A percentile compares a stretch with the other conserved stretches of the same genome.
These are phyloP conservation scores for Pherbina coryleti DNA, from an alignment of 2,888 invertebrate genomes.

Conservation along the genomic window DNA sequence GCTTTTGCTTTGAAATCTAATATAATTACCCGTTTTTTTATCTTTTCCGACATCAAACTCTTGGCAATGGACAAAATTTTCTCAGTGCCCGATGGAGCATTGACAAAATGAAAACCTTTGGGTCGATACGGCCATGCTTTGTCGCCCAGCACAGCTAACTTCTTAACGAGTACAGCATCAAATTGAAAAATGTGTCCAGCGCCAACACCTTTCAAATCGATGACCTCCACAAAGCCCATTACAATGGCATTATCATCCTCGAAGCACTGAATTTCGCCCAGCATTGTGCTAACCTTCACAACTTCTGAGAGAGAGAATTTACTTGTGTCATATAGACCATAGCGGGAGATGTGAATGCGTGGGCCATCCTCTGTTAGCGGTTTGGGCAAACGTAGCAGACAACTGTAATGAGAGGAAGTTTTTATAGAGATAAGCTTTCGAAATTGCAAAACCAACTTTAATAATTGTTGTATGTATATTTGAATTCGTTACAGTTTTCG, in stretches of 20 bases:
- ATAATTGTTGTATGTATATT: too few species aligned
- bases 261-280: slow-evolving; percentile 74
- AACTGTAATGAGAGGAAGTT: slow-evolving; percentile 49
- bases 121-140: slow-evolving; percentile 76
- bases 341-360: slow-evolving; percentile 71
- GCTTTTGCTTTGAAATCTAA: slow-evolving; percentile 33
- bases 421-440: too few species aligned
- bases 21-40: slow-evolving; percentile 73
- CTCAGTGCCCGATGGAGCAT: slow-evolving; percentile 74
- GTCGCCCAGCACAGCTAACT: slow-evolving; percentile 72
- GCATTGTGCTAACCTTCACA: slow-evolving; percentile 73
- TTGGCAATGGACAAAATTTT: slow-evolving; percentile 73
- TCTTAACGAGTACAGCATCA: slow-evolving; percentile 75
- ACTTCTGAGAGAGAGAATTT: slow-evolving; percentile 71
- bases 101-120: slow-evolving; percentile 74
- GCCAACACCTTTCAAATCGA: slow-evolving; percentile 74
- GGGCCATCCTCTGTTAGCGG: slow-evolving; percentile 70
- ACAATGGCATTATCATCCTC: slow-evolving; percentile 76
- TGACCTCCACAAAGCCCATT: slow-evolving; percentile 72
- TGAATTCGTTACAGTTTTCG: too few species aligned
- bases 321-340: slow-evolving; percentile 71
- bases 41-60: slow-evolving; percentile 75
- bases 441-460: too few species aligned
- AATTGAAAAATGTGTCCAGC: slow-evolving; percentile 73
- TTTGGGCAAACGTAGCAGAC: slow-evolving; percentile 62